A percentile compares a stretch with the other conserved stretches of the same genome.
Conservation (phyloP, 2,797 vertebrate species). For the Cheirogaleus major region DNA sequence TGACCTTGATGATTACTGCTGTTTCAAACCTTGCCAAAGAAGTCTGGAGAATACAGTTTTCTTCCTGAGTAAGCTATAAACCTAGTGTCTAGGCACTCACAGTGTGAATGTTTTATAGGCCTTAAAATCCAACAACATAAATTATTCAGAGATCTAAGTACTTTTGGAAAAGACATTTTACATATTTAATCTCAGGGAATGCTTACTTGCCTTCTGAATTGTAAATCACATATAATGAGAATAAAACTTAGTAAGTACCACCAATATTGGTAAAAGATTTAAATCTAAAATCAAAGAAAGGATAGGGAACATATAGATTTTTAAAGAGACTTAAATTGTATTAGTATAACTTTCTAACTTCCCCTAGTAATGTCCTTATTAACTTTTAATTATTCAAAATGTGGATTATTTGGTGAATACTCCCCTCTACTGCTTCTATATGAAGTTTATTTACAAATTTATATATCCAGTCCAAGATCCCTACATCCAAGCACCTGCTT, state of each 20-base stretch:
- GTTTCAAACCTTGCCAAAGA: neutral
- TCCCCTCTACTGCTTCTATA: neutral
- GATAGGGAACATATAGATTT: neutral
- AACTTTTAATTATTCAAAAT: conserved; percentile 2
- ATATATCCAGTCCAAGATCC: neutral
- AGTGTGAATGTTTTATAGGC: neutral
- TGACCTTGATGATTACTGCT: neutral
- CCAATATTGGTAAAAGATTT: neutral
- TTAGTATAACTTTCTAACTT: neutral
- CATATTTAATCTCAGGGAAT: neutral
- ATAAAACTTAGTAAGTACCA: neutral
- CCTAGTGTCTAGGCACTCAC: neutral
- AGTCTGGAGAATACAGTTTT: neutral
- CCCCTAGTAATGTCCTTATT: neutral
- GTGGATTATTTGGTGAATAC: neutral
- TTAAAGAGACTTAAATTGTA: neutral
- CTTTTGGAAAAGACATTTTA: neutral
- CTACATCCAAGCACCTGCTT: neutral
- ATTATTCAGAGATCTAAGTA: conserved; percentile 32
- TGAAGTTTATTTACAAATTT: neutral
- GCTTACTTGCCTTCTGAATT: neutral
- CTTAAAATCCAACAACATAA: conserved; percentile 20
- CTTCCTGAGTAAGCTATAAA: neutral
- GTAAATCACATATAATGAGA: conserved; percentile 14
- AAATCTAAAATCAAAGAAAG: conserved; percentile 17